Evolutionary conservation across 1,140 invertebrate genomes (phyloP), one percentile per base, ranked within the genome.

Genomic region (Euwallacea similis): DNA sequence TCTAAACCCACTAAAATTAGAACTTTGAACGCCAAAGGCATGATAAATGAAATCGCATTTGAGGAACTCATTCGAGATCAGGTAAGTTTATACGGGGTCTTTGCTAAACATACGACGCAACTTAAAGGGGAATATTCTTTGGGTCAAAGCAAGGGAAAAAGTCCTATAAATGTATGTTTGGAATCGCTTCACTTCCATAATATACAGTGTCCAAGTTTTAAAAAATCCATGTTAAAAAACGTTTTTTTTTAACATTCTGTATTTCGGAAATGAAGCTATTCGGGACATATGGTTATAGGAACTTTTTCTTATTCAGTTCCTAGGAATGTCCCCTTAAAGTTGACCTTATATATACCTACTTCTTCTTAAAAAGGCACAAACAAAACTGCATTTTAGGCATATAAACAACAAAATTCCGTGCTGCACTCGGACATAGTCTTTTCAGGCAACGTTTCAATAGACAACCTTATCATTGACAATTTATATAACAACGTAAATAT

Each of bases 11-110:
- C 21, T 50, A 13, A 50, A 50, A 50, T 50, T 13, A 50, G 1
- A 11, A 50, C 1, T 33, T 4, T 13, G 46, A 50, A 50, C 6
- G n/a, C 75, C 21, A 78, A 74, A 46, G 76, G 75, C 7, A 16
- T 43, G n/a, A 61, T 80, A 15, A 81, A 81, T 70, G 75, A 65
- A 8, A 72, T 78, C n/a, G 54, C 79, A 42, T 55, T 79, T 7
- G 46, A 59, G 9, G 61, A 77, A 10, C 67, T 80, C 8, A 54
- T 78, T 7, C 42, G 76, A 9, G 74, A 76, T 68, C 77, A 78
- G 60, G 77, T 78, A 72, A 66, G 60, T 66, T 16, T 66, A 16
- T 58, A 1, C 21, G 21, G 21, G 6, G 13, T 3, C 46, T 50
- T 50, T 0, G 6, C 46, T 2, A 50, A 50, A 50, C 9, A 7